A percentile compares a stretch with the other conserved stretches of the same genome.
Conservation (phyloP, 2,113 vertebrate species). For the Alligator mississippiensis region DNA sequence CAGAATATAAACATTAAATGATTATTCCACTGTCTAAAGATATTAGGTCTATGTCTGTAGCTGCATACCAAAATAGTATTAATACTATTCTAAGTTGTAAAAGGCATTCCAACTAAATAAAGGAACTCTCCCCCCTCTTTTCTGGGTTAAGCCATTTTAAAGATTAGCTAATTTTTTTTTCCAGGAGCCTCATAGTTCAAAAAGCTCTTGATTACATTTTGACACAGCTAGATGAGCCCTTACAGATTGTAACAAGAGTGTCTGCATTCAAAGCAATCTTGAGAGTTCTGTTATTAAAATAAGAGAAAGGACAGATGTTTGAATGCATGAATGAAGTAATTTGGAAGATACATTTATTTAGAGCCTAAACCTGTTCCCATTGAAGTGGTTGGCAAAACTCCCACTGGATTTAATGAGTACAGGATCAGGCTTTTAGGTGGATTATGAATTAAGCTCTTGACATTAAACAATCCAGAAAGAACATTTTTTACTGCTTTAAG, state of each 20-base stretch:
- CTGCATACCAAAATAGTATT: neutral
- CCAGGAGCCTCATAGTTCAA: neutral
- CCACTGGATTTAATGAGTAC: conserved; percentile 50
- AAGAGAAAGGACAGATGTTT: neutral
- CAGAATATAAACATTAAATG: neutral
- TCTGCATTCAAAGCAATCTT: conserved; percentile 8
- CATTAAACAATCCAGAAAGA: neutral
- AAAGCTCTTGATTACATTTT: conserved; percentile 14
- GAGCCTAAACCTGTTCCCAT: conserved; percentile 3
- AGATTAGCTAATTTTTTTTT: neutral
- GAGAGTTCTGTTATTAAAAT: conserved; percentile 12
- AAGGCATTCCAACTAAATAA: neutral
- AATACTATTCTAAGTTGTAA: neutral
- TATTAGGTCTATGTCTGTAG: neutral
- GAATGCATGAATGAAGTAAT: neutral
- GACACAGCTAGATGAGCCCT: conserved; percentile 1
- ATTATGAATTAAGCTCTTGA: neutral
- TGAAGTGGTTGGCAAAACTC: conserved; percentile 11
- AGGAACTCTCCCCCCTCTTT: neutral
- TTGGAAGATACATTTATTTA: conserved; percentile 22
- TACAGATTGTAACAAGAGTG: conserved; percentile 2
- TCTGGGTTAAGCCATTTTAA: neutral
- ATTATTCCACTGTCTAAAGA: neutral
- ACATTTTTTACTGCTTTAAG: neutral
- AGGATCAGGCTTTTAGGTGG: conserved; percentile 22